Evolutionary conservation across 2,113 vertebrate genomes (phyloP).

Genomic region (Colaptes auratus): DNA sequence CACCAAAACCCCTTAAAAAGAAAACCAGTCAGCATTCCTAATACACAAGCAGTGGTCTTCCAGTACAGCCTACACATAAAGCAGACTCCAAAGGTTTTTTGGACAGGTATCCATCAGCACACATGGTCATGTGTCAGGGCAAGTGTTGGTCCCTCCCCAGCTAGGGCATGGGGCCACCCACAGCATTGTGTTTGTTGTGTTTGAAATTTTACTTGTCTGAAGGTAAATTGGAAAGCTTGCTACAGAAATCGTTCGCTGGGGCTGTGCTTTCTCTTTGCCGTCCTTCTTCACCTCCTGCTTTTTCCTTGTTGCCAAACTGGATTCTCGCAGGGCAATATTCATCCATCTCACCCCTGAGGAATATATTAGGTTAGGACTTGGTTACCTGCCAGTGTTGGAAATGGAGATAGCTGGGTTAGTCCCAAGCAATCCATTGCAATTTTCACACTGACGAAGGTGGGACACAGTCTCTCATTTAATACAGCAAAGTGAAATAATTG

Average conservation of each 20-base stretch:
- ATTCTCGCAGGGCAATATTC: not conserved
- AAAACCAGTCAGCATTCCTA: not conserved
- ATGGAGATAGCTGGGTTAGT: constrained; percentile 27
- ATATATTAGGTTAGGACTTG: not conserved
- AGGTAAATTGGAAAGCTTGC: not conserved
- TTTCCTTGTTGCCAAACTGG: not conserved
- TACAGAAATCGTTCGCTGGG: not conserved
- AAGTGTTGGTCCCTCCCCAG: not conserved
- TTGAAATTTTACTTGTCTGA: not conserved
- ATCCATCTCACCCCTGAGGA: not conserved
- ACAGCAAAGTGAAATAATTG: constrained; percentile 40
- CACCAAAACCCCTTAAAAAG: not conserved
- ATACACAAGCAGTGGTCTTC: rapidly evolving
- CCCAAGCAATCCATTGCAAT: constrained; percentile 4
- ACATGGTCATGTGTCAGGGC: not conserved
- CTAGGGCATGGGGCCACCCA: rapidly evolving
- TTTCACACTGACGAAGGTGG: constrained; percentile 32
- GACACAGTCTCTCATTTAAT: not conserved
- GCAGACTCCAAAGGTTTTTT: not conserved
- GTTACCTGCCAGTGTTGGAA: constrained; percentile 25
- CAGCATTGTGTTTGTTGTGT: not conserved
- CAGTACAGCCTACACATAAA: not conserved
- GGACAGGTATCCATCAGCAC: not conserved
- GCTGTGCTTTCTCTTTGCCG: not conserved
- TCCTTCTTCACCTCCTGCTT: not conserved